A percentile compares a stretch with the other conserved stretches of the same genome.
phyloP scores from a whole-genome alignment of 2,113 vertebrate genomes.

The Centropus unirufus region DNA sequence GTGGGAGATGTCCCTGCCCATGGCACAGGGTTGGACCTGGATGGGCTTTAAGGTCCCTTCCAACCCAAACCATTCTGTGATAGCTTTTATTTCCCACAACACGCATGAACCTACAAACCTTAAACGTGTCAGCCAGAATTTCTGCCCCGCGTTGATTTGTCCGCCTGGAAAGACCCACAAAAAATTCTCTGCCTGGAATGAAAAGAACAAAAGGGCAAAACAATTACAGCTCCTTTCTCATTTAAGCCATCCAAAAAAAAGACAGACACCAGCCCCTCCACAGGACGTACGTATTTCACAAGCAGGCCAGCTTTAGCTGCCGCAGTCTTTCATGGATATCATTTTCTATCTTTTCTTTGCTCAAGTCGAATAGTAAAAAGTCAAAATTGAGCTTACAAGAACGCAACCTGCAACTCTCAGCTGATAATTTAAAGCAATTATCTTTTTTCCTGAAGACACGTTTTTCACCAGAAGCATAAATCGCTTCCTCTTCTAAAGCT shows the following conservation, averaged over 20 bases:
- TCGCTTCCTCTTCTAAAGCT: constrained; percentile 20
- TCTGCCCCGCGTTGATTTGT: constrained; percentile 98
- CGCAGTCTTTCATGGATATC: background rate
- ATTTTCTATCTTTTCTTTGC: background rate
- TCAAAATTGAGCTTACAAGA: constrained; percentile 7
- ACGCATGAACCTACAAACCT: constrained; percentile 81
- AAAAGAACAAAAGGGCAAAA: constrained; percentile 37
- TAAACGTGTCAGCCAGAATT: constrained; percentile 96
- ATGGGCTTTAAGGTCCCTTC: too few species aligned
- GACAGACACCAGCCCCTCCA: background rate
- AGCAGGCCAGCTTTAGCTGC: background rate
- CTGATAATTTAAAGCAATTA: constrained; percentile 14
- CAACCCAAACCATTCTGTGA: background rate
- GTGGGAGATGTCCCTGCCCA: too few species aligned
- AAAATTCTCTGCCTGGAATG: constrained; percentile 91
- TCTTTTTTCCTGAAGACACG: background rate
- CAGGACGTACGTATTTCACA: background rate
- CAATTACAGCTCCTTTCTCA: background rate
- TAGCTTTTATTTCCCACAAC: background rate
- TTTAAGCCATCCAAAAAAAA: background rate
- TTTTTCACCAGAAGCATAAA: constrained; percentile 19
- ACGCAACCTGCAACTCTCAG: constrained; percentile 13
- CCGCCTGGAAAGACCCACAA: constrained; percentile 95
- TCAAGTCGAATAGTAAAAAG: background rate
- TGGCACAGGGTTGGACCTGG: too few species aligned